Percentiles rank a stretch among this genome's conserved stretches.
These are phyloP conservation scores for Holcopasites calliopsidis DNA, from an alignment of 1,140 invertebrate species.

Conservation along the genomic window DNA sequence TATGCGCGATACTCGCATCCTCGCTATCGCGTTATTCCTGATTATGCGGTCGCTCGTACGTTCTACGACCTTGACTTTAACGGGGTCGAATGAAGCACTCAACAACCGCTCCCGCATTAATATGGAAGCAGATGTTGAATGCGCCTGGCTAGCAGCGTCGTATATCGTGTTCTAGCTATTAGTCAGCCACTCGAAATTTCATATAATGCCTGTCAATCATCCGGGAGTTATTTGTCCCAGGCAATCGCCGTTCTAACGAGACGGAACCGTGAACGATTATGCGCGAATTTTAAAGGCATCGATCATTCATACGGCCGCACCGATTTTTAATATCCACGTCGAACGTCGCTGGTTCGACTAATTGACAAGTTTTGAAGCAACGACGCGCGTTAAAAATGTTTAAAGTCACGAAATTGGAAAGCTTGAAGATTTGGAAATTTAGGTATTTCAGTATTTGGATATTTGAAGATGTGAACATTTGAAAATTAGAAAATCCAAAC, in stretches of 20 bases:
- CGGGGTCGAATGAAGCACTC: conserved; percentile 15
- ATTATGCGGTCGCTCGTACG: conserved; percentile 22
- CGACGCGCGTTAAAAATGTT: background rate
- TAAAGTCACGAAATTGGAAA: background rate
- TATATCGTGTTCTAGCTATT: conserved; percentile 62
- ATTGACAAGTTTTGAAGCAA: conserved; percentile 22
- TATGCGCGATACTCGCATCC: background rate
- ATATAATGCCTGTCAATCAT: conserved; percentile 73
- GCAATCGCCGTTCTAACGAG: conserved; percentile 55
- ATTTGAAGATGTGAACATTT: too few species aligned
- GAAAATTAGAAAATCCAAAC: background rate
- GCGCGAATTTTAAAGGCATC: conserved; percentile 36
- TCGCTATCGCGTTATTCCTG: background rate
- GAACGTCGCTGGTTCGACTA: conserved; percentile 34
- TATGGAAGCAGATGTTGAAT: conserved; percentile 38
- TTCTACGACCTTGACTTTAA: conserved; percentile 40
- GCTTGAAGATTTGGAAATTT: background rate
- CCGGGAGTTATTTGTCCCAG: conserved; percentile 68
- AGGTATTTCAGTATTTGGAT: too few species aligned
- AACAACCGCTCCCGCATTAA: conserved; percentile 20
- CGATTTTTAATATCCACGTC: conserved; percentile 11
- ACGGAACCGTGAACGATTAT: conserved; percentile 34
- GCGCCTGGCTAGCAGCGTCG: background rate
- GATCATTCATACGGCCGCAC: conserved; percentile 21
- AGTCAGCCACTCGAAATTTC: conserved; percentile 74